Percentiles rank a stretch among this genome's conserved stretches.
phyloP scores from a whole-genome alignment of 2,113 vertebrate genomes.

The Falcunculus frontatus region DNA sequence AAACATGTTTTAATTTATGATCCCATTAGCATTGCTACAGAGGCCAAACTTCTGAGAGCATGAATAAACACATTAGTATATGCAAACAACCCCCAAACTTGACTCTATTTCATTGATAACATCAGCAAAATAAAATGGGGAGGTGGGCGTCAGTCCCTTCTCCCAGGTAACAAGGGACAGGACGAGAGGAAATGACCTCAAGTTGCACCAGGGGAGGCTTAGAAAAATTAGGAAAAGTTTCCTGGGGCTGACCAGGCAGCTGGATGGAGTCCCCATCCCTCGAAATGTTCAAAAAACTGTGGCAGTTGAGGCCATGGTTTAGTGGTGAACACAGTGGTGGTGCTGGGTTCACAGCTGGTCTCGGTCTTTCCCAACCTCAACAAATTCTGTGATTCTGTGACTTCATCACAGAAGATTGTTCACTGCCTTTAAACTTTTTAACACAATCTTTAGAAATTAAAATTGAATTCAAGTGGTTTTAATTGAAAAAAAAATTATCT shows the following conservation, averaged over 20 bases:
- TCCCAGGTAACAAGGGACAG: background rate
- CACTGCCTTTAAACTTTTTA: background rate
- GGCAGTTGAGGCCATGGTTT: background rate
- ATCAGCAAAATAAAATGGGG: background rate
- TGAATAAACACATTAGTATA: background rate
- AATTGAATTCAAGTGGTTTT: background rate
- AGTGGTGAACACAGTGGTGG: background rate
- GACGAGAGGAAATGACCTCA: background rate
- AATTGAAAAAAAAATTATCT: background rate
- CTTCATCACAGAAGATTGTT: background rate
- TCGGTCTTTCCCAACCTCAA: rapidly evolving
- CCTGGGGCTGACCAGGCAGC: background rate
- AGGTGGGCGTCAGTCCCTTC: background rate
- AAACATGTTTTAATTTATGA: background rate
- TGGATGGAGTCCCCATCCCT: background rate
- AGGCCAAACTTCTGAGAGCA: background rate
- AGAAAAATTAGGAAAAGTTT: background rate
- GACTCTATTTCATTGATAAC: background rate
- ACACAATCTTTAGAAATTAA: background rate
- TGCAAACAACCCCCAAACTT: background rate
- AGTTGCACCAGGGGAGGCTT: background rate
- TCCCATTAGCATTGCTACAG: background rate
- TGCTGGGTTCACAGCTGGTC: background rate
- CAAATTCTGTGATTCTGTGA: background rate
- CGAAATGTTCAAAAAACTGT: rapidly evolving